Percentiles rank a stretch among this genome's conserved stretches.
Evolutionary conservation across 2,797 vertebrate species (phyloP).

Genomic region (Gambusia yucatana): DNA sequence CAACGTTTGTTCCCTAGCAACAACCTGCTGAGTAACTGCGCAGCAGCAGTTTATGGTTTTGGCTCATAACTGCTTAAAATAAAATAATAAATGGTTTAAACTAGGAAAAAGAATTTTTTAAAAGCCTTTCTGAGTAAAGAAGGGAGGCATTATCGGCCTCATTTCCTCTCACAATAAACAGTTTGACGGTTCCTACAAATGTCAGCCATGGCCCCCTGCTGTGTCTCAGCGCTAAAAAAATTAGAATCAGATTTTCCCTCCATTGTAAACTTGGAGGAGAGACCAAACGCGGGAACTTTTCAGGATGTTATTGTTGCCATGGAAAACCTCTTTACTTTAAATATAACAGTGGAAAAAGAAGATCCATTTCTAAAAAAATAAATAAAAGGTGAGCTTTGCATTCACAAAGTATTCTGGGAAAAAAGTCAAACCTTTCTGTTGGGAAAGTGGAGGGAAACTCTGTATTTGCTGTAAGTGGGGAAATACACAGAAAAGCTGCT

Average conservation of each 20-base stretch:
- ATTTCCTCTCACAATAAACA: slow-evolving; percentile 33
- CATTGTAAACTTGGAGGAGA: slow-evolving; percentile 8
- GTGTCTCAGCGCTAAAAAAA: slow-evolving; percentile 30
- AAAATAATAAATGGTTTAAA: too few species aligned
- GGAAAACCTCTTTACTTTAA: slow-evolving; percentile 21
- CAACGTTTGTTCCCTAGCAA: too few species aligned
- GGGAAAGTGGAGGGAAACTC: background rate
- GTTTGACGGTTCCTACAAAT: slow-evolving; percentile 39
- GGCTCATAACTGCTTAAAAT: too few species aligned
- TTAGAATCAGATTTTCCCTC: slow-evolving; percentile 24
- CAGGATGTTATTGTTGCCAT: slow-evolving; percentile 15
- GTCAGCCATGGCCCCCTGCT: slow-evolving; percentile 24
- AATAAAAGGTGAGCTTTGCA: slow-evolving; percentile 3
- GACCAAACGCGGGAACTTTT: slow-evolving; percentile 13
- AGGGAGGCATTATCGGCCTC: background rate
- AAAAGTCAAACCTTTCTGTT: slow-evolving; percentile 3
- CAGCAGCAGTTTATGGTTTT: too few species aligned
- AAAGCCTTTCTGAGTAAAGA: background rate
- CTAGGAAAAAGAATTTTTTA: background rate
- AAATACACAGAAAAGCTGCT: slow-evolving; percentile 4
- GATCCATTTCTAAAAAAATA: slow-evolving; percentile 16
- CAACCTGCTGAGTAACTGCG: too few species aligned
- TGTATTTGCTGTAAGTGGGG: slow-evolving; percentile 18
- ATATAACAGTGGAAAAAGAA: slow-evolving; percentile 1
- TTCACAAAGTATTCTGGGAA: background rate